Base-by-base conservation (phyloP, 2,113 vertebrate species). In the Raja brachyura region DNA sequence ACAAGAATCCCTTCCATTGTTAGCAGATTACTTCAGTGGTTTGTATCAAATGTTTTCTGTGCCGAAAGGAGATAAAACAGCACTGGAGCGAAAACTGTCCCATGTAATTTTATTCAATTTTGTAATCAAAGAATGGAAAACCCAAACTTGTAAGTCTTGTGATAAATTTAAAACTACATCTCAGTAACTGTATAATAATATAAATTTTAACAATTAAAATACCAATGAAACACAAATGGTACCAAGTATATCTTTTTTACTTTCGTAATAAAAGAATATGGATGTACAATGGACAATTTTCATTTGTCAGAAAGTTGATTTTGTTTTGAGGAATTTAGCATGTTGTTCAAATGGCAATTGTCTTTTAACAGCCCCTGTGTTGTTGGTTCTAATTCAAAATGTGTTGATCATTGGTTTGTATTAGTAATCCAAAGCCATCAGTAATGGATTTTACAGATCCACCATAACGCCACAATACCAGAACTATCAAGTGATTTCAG, bases 141-240 rank as follows among this genome's bases (percentile, higher is more conserved):
- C 16, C 73, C 66, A 54, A 48, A 92, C 22, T 61, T 92, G 90
- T 92, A 92, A 73, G 73, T 92, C n/a, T 48, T 33, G 90, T 74
- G 90, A 74, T 74, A 92, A 92, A 92, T 70, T 70, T 90, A 70
- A 48, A 66, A 33, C 88, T 90, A 33, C 66, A 90, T 90, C 68
- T 92, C 33, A 90, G 70, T 22, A 74, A 73, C 20, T 92, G 33
- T 92, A 39, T 92, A 92, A 54, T 73, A 74, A 92, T 92, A 54
- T 28, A 73, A 92, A 92, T 92, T 92, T 92, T 92, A 92, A 73
- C 66, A 74, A 73, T 73, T 92, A 92, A 92, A 92, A 70, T 90
- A 70, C 31, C 39, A 92, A 92, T 92, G 73, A 92, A 92, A 54
- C 90, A 74, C 25, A 33, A 74, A 3, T 92, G 68, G 73, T 14